Conservation (phyloP, 2,113 vertebrate species). For the Apodemus speciosus region DNA sequence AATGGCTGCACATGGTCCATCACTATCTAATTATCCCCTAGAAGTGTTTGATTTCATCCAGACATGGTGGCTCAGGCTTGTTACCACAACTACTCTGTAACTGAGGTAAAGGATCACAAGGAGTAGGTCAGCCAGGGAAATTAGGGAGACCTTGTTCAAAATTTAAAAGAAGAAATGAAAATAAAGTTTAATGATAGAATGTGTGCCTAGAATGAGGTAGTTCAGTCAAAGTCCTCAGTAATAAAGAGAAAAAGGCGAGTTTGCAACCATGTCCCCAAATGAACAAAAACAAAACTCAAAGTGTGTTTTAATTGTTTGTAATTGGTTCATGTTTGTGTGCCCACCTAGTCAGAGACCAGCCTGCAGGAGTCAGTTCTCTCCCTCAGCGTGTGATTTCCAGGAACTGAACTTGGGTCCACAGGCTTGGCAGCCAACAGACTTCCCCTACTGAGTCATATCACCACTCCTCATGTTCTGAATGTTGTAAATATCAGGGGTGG, state of each 20-base stretch:
- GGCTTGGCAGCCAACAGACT: neutral
- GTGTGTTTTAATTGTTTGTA: neutral
- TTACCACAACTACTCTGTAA: neutral
- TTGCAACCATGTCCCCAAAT: neutral
- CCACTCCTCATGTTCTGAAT: neutral
- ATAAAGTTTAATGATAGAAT: neutral
- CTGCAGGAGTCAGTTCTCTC: neutral
- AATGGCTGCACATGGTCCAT: neutral
- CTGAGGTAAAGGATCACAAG: neutral
- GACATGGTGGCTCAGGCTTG: neutral
- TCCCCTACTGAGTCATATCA: neutral
- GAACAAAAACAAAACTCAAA: slow-evolving; percentile 16
- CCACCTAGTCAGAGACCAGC: neutral
- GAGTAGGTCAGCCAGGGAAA: neutral
- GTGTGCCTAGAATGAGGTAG: neutral
- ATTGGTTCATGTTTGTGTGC: neutral
- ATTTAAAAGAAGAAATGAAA: neutral
- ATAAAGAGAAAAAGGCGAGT: neutral
- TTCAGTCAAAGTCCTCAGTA: neutral
- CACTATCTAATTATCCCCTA: neutral
- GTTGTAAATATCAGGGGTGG: neutral
- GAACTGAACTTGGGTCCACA: neutral
- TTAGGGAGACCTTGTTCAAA: neutral
- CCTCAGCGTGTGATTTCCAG: neutral
- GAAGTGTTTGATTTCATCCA: neutral